Percentiles rank a stretch among this genome's conserved stretches.
Evolutionary conservation across 1,140 invertebrate genomes (phyloP).

Genomic region (Heliconius nattereri): DNA sequence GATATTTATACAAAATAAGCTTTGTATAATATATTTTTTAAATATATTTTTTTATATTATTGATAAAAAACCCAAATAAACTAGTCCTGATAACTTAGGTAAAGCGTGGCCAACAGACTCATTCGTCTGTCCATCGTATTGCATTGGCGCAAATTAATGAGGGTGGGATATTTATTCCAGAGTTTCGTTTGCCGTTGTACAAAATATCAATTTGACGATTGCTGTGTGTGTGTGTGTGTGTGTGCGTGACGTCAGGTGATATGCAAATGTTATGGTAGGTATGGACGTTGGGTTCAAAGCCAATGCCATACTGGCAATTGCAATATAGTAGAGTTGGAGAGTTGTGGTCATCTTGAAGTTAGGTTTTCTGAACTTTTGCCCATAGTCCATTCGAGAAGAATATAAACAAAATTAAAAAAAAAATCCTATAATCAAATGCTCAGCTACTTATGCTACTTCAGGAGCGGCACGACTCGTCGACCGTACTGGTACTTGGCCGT

Average conservation of each 20-base stretch:
- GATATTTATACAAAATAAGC: not conserved
- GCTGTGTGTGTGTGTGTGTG: conserved; percentile 41
- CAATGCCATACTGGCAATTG: not conserved
- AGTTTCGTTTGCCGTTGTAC: conserved; percentile 63
- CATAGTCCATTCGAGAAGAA: too few relatives aligned
- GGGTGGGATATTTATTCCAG: conserved; percentile 75
- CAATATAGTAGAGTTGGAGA: not conserved
- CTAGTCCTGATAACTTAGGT: not conserved
- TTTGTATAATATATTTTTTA: not conserved
- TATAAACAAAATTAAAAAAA: too few relatives aligned
- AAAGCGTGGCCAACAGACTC: conserved; percentile 37
- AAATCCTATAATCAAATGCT: too few relatives aligned
- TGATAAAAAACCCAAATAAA: too few relatives aligned
- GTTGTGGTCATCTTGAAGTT: too few relatives aligned
- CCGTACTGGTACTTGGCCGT: too few relatives aligned
- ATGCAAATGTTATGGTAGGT: conserved; percentile 57
- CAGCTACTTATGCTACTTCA: too few relatives aligned
- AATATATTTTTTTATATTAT: not conserved
- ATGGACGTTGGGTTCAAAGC: not conserved
- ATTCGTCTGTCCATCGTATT: conserved; percentile 64
- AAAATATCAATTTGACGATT: conserved; percentile 64
- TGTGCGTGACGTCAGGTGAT: conserved; percentile 54
- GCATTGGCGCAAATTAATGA: conserved; percentile 78
- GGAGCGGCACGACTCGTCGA: too few relatives aligned
- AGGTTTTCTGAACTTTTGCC: too few relatives aligned